These are phyloP conservation scores for Borostomias antarcticus DNA, from an alignment of 2,797 vertebrate species.

Conservation along the genomic window DNA sequence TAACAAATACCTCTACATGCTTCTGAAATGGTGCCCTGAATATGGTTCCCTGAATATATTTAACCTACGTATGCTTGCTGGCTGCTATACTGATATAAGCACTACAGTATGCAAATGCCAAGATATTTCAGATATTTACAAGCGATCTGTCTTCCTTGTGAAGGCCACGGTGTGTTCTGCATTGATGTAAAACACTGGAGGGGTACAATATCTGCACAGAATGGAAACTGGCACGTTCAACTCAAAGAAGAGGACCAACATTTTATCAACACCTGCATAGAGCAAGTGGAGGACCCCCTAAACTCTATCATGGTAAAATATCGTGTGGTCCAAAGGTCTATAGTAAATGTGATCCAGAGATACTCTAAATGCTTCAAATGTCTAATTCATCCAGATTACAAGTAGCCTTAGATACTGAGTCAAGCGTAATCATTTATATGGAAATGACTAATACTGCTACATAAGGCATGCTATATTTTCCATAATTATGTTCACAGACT, in stretches of 20 bases:
- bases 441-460: conserved; percentile 64
- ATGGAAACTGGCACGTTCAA: conserved; percentile 69
- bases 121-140: background rate
- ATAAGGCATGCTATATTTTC: no score
- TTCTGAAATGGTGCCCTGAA: background rate
- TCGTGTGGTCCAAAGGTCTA: conserved; percentile 15
- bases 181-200: conserved; percentile 76
- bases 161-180: conserved; percentile 78
- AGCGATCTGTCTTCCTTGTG: background rate
- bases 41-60: background rate
- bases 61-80: background rate
- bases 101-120: background rate
- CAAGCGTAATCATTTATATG: conserved; percentile 69
- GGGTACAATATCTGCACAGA: conserved; percentile 61
- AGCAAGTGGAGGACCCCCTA: conserved; percentile 74
- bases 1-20: background rate
- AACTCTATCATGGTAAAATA: conserved; percentile 68
- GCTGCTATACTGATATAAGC: background rate
- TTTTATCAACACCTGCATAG: conserved; percentile 67
- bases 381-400: conserved; percentile 48
- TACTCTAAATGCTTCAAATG: conserved; percentile 52
- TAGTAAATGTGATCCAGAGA: conserved; percentile 55
- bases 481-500: conserved; percentile 54
- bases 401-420: conserved; percentile 50
- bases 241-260: conserved; percentile 66